phyloP scores from a whole-genome alignment of 2,113 vertebrate species.

The Psephotus haematonotus region DNA sequence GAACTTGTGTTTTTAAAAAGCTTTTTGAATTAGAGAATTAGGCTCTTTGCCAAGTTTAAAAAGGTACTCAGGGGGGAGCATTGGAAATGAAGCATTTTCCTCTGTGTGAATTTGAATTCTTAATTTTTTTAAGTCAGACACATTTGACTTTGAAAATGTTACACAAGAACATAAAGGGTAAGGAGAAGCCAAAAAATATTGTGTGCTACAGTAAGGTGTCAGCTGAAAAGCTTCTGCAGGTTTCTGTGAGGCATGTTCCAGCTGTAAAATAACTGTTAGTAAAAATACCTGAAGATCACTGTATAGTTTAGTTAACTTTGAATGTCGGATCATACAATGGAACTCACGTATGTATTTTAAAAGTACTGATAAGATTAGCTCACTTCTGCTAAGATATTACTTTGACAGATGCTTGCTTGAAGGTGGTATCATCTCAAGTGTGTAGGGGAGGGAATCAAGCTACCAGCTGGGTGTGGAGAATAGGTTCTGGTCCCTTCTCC shows the following conservation, averaged over 20 bases:
- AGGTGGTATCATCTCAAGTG: neutral
- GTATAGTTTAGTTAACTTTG: slow-evolving; percentile 6
- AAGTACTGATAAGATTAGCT: neutral
- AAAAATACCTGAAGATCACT: neutral
- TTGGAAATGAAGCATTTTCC: neutral
- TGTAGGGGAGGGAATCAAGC: neutral
- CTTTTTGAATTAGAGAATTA: neutral
- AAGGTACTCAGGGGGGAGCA: neutral
- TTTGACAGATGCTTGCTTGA: neutral
- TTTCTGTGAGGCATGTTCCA: neutral
- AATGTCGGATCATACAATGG: neutral
- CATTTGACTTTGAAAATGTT: neutral
- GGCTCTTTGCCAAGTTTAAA: neutral
- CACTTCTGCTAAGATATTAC: neutral
- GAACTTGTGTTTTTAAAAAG: neutral
- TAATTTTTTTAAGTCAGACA: neutral
- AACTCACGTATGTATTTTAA: neutral
- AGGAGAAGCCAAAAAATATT: neutral
- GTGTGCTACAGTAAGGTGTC: neutral
- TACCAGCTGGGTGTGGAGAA: neutral
- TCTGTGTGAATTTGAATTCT: neutral
- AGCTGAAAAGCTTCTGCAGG: neutral
- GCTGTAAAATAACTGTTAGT: neutral
- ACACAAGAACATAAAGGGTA: neutral
- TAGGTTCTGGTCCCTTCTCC: neutral